Evolutionary conservation across 2,797 vertebrate species (phyloP), one percentile per base, ranked within the genome.

Genomic region (Lacerta viridis): DNA sequence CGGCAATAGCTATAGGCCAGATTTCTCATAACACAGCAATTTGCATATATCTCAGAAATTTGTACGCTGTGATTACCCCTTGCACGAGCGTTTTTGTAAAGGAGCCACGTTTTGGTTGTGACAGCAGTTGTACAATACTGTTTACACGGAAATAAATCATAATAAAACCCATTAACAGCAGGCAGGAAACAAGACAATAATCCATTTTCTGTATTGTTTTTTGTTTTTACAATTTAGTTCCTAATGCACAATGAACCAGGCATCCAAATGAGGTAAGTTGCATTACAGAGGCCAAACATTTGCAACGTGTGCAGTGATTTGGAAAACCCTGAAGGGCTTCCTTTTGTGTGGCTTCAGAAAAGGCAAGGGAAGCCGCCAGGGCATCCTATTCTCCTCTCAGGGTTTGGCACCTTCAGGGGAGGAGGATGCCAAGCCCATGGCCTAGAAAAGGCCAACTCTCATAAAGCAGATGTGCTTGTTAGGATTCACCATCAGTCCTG

Each of bases 391-490:
- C 64, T 93, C 89, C 75, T 13, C 78, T 39, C 7, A 11, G 11
- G 23, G 9, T 86, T 85, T 92, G 91, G 91, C 84, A 93, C 5
- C n/a, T 80, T 77, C 10, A 69, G 89, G 80, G 46, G 41, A 72
- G 1, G 23, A 7, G 61, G 33, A 6, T 86, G 79, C 88, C 90
- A 94, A 82, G 43, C 83, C 84, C 50, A 85, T 46, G 90, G 50
- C 72, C 27, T 86, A 43, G 80, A 84, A 87, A 88, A 86, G 13
- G 64, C 11, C 77, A 90, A 84, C 43, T 71, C 82, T 59, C 86
- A 90, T 64, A 88, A 94, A 92, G 61, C 86, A 94, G 85, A 88
- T 89, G 64, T 25, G 64, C 75, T 10, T 27, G 50, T 91, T 93
- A 81, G 33, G 33, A 80, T 55, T 50, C 8, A 83, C 64, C 20